These are phyloP conservation scores for Zoanthus sansibaricus DNA, from an alignment of 92 coral and sea anemone species.

Conservation along the genomic window DNA sequence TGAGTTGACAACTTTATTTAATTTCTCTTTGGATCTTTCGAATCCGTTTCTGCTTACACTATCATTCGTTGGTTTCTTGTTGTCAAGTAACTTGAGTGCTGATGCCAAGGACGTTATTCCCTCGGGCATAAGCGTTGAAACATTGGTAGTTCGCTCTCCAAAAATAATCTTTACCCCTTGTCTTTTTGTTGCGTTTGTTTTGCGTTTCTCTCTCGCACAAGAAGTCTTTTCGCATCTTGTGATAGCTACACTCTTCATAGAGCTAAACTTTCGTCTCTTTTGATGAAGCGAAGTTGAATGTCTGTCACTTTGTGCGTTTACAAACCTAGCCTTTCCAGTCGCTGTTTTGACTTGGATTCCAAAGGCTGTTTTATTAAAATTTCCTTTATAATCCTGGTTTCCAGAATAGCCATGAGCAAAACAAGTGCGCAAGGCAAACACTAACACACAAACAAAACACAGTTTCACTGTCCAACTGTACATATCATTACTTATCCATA, in stretches of 20 bases:
- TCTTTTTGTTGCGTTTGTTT: background rate
- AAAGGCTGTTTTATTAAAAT: background rate
- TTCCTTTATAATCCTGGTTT: background rate
- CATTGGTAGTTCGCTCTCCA: background rate
- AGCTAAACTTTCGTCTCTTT: background rate
- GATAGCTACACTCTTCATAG: background rate
- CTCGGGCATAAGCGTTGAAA: background rate
- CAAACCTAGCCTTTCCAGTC: background rate
- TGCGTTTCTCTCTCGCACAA: constrained; percentile 6
- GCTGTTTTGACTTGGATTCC: background rate
- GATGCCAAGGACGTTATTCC: constrained; percentile 2
- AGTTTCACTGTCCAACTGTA: background rate
- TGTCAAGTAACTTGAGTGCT: background rate
- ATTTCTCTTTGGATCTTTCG: background rate
- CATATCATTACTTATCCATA: constrained; percentile 28
- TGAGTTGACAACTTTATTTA: background rate
- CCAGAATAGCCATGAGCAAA: background rate
- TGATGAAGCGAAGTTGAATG: background rate
- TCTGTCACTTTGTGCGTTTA: background rate
- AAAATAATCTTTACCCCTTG: constrained; percentile 1
- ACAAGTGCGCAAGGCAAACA: background rate
- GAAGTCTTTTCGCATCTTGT: background rate
- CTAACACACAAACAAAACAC: background rate
- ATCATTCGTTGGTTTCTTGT: background rate
- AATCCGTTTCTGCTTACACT: background rate